Base-by-base conservation (phyloP, 2,113 vertebrate genomes). In the Acrocephalus arundinaceus region DNA sequence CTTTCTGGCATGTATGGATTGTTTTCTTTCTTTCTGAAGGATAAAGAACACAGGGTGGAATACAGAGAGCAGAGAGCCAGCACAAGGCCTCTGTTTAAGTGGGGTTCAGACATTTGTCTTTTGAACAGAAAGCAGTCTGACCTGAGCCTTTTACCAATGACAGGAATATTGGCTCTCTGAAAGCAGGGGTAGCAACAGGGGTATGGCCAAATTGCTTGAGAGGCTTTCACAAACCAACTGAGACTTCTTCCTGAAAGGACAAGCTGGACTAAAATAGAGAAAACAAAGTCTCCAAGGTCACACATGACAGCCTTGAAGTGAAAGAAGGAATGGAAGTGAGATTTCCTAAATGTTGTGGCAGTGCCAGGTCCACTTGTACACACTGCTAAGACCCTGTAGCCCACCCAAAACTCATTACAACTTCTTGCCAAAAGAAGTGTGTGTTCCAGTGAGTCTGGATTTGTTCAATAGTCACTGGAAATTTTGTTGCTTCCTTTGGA, bases 11-110 rank as follows among this genome's bases (percentile, higher is more conserved):
- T 33, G 12, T 90, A 68, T 91, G 62, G 54, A 79, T 87, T 88
- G 22, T 75, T 95, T 94, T 92, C 58, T 91, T 93, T 77, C 51
- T 78, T 93, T 89, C 71, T 73, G 73, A 89, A 94, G 37, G 62
- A 85, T 87, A 87, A 87, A 78, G 61, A 15, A 24, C 90, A 63
- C 82, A 31, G 87, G 51, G 43, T 62, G 70, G 85, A 95, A 89
- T 66, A 89, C 35, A 87, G 61, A 81, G 51, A 87, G 65, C 71
- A 94, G n/a, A 82, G 12, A 89, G 17, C 48, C 61, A 89, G 45
- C 6, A 1, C 35, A 61, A 93, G 85, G n/a, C 57, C 76, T 72
- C 65, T 82, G 49, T 80, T 90, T 63, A 77, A 94, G 54, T 54
- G 23, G 9, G 45, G 45, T 46, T 49, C 65, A 84, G 41, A 24